Evolutionary conservation across 1,140 invertebrate genomes (phyloP), one percentile per base, ranked within the genome.

Genomic region (Carcinoscorpius rotundicauda): DNA sequence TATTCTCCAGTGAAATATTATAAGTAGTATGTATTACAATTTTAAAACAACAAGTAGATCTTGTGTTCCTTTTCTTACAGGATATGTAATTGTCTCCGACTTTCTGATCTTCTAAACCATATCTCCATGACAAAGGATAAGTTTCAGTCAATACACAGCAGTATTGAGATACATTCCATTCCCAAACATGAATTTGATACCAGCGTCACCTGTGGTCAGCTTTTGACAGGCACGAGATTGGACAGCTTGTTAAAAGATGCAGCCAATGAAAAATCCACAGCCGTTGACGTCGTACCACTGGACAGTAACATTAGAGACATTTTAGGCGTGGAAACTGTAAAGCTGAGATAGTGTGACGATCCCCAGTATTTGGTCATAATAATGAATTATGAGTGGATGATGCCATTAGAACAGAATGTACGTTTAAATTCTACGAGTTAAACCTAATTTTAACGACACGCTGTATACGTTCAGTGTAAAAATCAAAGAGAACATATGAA

Each of bases 271-370:
- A 55, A 64, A 9, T 52, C 53, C 6, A 51, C 59, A 10, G 51
- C 52, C 9, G 62, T 64, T 8, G 69, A 71, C 48, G 49, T 71
- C 6, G 62, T 71, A 11, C 49, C 48, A 48, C 60, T 68, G 55
- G 67, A 71, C 60, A 68, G 69, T 49, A 51, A 57, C 56, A 67
- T 71, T 8, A 53, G 67, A 51, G 60, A 68, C 59, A 62, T 71
- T 49, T 62, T 71, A n/a, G 66, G 69, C 52, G 67, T 71, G 10
- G 67, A 71, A 55, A 69, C 69, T 49, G 65, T 71, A 9, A 64
- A 60, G 4, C 63, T 70, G 50, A 62, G 69, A 63, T 70, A 66
- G 61, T 65, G 52, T 55, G 0, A 55, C 29, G 29, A 29, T 29
- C 2, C 29, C 29, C 29, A 29, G 29, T 29, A 29, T 29, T 29